Percentiles rank a stretch among this genome's conserved stretches.
Evolutionary conservation across 1,140 invertebrate genomes (phyloP).

Genomic region (Drosophila nigromelanica): DNA sequence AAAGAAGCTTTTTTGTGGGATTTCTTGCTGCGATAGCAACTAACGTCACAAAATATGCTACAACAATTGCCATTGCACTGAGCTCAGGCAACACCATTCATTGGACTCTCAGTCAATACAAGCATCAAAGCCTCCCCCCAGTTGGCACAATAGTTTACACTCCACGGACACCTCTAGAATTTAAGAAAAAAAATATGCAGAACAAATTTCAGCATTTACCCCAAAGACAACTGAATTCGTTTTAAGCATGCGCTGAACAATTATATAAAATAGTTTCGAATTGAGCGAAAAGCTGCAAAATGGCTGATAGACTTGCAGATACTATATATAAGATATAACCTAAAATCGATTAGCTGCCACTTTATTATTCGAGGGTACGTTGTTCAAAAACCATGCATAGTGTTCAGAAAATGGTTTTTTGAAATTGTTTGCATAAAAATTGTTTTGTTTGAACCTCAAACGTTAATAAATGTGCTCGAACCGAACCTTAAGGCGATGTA

Average conservation of each 20-base stretch:
- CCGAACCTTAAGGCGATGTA: no score
- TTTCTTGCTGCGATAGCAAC: slow-evolving; percentile 69
- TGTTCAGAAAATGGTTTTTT: no score
- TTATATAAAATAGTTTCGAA: slow-evolving; percentile 48
- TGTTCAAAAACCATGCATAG: no score
- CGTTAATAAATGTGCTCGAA: no score
- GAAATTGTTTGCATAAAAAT: no score
- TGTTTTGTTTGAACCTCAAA: no score
- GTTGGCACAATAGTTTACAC: slow-evolving; percentile 47
- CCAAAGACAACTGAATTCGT: slow-evolving; percentile 15
- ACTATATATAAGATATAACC: slow-evolving; percentile 12
- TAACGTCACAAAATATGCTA: slow-evolving; percentile 77
- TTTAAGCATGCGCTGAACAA: slow-evolving; percentile 52
- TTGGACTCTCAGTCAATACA: slow-evolving; percentile 41
- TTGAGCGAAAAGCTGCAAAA: slow-evolving; percentile 6
- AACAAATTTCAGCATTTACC: slow-evolving; percentile 3
- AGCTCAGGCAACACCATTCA: background rate
- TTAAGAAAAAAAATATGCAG: slow-evolving; percentile 1
- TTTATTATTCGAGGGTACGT: no score
- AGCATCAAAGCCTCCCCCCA: background rate
- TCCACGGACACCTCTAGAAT: background rate
- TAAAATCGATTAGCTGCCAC: no score
- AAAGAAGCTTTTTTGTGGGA: slow-evolving; percentile 77
- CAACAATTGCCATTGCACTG: slow-evolving; percentile 57
- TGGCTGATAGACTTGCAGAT: background rate